Evolutionary conservation across 2,888 invertebrate species (phyloP), one percentile per base, ranked within the genome.

Genomic region (Neoscelio sp.): DNA sequence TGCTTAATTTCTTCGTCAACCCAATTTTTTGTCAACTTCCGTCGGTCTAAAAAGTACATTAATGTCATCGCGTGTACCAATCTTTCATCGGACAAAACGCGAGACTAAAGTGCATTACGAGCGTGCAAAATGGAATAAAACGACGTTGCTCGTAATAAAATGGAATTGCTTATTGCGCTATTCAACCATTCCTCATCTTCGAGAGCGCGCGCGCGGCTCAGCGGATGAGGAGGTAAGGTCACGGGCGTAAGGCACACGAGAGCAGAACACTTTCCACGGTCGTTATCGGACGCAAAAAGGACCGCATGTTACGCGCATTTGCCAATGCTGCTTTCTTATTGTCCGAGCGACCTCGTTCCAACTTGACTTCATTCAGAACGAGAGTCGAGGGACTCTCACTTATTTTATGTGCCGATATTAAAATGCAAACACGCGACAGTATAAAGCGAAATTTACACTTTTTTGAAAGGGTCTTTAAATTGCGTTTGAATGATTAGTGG

Each of bases 91-190:
- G 67, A 50, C 52, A 30, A 38, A 54, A 68, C 40, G 73, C 52
- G 70, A 56, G 52, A 67, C 52, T 30, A 65, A 71, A 62, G 60
- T 79, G 65, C 75, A 33, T 56, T 67, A 35, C 44, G 46, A 56
- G 65, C 62, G 64, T 68, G 56, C 50, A 64, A 76, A 70, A 74
- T 42, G 60, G 60, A 68, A 75, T 50, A 65, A 60, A 76, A 70
- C 40, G 58, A 71, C 58, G 70, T 33, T 42, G 60, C 35, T 44
- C 48, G 81, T 78, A 82, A 81, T 83, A 83, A 83, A 83, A 78
- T 81, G 80, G 62, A 70, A 83, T 78, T 75, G 79, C 81, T 83
- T 82, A 83, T 81, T 80, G 78, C 77, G 67, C 78, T 64, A 78
- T 58, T 58, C 76, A 40, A 75, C 65, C 76, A 78, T 82, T 78